A percentile compares a stretch with the other conserved stretches of the same genome.
Evolutionary conservation across 2,888 invertebrate genomes (phyloP).

Genomic region (Melanchra persicariae): DNA sequence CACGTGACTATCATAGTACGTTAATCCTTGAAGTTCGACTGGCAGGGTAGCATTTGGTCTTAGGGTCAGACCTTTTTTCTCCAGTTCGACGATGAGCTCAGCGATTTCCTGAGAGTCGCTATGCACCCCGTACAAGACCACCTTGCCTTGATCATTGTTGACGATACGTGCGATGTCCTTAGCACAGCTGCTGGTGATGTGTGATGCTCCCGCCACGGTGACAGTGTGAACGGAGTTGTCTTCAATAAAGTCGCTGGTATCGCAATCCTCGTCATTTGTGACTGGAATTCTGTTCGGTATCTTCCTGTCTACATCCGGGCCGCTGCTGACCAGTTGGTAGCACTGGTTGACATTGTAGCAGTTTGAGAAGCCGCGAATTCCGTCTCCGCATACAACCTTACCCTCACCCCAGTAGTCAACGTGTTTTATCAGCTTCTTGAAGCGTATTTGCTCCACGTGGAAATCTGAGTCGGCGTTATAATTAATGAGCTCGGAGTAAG

Average conservation of each 20-base stretch:
- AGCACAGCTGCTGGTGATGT: slow-evolving; percentile 69
- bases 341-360: no score
- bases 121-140: slow-evolving; percentile 67
- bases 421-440: no score
- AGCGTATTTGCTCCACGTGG: no score
- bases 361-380: no score
- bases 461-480: no score
- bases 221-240: slow-evolving; percentile 68
- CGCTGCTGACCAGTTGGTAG: no score
- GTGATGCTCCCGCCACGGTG: slow-evolving; percentile 67
- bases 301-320: no score
- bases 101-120: slow-evolving; percentile 56
- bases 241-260: slow-evolving; percentile 71
- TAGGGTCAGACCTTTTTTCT: slow-evolving; percentile 46
- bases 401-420: no score
- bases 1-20: slow-evolving; percentile 48
- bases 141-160: slow-evolving; percentile 63
- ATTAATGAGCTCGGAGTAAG: slow-evolving; percentile 72
- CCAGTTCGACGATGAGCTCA: slow-evolving; percentile 62
- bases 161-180: slow-evolving; percentile 72
- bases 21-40: slow-evolving; percentile 56
- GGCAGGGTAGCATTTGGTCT: slow-evolving; percentile 60
- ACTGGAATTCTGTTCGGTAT: no score
- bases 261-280: slow-evolving; percentile 63
- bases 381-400: no score